Base-by-base conservation (phyloP, 2,888 invertebrate species). In the Oscheius sp. region DNA sequence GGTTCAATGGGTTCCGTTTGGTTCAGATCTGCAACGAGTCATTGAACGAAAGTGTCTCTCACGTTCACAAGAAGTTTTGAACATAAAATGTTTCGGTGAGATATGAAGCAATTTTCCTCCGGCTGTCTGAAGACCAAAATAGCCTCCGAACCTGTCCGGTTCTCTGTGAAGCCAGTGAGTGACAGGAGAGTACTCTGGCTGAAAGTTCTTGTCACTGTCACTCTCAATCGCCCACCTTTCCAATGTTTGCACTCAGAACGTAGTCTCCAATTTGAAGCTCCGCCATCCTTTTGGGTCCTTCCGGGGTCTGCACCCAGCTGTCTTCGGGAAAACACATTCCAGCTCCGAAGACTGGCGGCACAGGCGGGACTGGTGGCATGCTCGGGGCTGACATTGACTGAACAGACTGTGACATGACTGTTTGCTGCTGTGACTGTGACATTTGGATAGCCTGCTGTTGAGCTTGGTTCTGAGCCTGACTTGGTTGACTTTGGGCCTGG, bases 241-340 rank as follows among this genome's bases (percentile, higher is more conserved):
- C 65, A 1, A 33, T 35, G 47, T 71, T 63, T 1, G 81, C 78
- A 10, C 79, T 79, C 65, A 78, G 65, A 9, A 82, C 78, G 55
- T 74, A 77, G 65, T 82, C 82, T 7, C 80, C 80, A 70, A 82
- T 60, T 50, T 75, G 63, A 7, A 82, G 50, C 13, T 79, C 53
- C 35, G 76, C 79, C 80, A 82, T 82, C n/a, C 77, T 74, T 53
- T 76, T 77, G 60, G 76, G 77, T 4, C 82, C 82, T n/a, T 29
- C 13, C 10, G 80, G 80, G 29, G 82, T 82, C 1, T 76, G 79
- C 1, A 82, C 76, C 77, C 75, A 77, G 21, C 79, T 80, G 51
- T 82, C 82, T 11, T 59, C 13, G 1, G 82, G 79, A 53, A 82
- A 82, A 51, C 82, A 82, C 1, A 75, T 78, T 35, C 79, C 77